Percentiles rank a stretch among this genome's conserved stretches.
Conservation (phyloP, 30 jellyfish, hydroid and myxozoan species). For the Mastigias papua region DNA sequence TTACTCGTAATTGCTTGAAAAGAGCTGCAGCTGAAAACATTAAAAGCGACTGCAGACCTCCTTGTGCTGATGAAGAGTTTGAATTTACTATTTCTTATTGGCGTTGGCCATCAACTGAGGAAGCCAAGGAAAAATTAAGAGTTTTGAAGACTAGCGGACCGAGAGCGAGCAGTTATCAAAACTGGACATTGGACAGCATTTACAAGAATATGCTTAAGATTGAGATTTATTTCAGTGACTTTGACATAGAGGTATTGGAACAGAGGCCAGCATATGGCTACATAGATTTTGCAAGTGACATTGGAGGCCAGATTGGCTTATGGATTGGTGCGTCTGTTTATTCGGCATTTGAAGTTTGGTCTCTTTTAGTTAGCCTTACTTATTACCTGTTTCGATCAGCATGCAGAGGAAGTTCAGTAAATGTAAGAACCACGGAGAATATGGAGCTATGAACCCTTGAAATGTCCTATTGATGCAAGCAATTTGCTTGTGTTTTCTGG, state of each 20-base stretch:
- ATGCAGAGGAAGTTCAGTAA: neutral
- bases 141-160: neutral
- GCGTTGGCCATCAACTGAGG: neutral
- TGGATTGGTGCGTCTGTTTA: neutral
- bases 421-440: too few species aligned
- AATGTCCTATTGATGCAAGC: too few species aligned
- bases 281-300: neutral
- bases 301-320: neutral
- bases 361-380: neutral
- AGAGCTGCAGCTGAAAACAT: neutral
- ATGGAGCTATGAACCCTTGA: too few species aligned
- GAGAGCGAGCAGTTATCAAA: neutral
- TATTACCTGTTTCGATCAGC: neutral
- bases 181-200: neutral
- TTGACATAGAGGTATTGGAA: neutral
- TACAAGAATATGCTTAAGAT: neutral
- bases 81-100: neutral
- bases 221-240: slow-evolving; percentile 1
- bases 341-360: neutral
- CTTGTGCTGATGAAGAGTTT: neutral
- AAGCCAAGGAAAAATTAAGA: neutral
- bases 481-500: too few species aligned
- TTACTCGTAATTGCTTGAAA: neutral
- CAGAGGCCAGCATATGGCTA: neutral
- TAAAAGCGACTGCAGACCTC: neutral